These are phyloP conservation scores for Achatina immaculata DNA, from an alignment of 1,140 invertebrate species.

Conservation along the genomic window DNA sequence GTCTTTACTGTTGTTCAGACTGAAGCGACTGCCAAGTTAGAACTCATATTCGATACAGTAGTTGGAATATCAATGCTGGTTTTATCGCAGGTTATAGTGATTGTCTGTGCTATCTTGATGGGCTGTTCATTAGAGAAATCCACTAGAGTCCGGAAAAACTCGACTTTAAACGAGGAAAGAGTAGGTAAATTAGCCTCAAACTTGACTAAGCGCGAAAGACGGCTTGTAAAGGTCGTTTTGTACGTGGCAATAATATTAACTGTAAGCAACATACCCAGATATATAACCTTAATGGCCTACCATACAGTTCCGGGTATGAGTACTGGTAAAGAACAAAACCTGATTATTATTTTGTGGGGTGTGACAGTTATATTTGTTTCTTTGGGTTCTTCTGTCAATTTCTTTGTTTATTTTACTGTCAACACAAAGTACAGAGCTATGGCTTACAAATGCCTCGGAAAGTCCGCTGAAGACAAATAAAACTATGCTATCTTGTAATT, in stretches of 20 bases:
- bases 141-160: not conserved
- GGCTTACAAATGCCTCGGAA: not conserved
- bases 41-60: not conserved
- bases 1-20: not conserved
- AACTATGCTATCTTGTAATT: too few relatives aligned
- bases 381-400: not conserved
- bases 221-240: not conserved
- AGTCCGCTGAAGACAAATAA: not conserved
- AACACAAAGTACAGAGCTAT: not conserved
- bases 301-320: not conserved
- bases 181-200: not conserved
- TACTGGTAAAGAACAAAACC: not conserved
- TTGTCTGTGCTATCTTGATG: conserved; percentile 5
- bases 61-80: not conserved
- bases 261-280: not conserved
- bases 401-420: not conserved
- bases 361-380: not conserved
- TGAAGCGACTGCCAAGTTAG: not conserved
- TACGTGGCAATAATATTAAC: not conserved
- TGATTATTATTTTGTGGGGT: not conserved
- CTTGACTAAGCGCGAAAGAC: not conserved
- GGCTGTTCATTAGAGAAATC: not conserved
- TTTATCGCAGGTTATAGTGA: not conserved
- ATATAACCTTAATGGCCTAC: not conserved
- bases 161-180: not conserved